Evolutionary conservation across 2,113 vertebrate genomes (phyloP).

Genomic region (Pseudois nayaur): DNA sequence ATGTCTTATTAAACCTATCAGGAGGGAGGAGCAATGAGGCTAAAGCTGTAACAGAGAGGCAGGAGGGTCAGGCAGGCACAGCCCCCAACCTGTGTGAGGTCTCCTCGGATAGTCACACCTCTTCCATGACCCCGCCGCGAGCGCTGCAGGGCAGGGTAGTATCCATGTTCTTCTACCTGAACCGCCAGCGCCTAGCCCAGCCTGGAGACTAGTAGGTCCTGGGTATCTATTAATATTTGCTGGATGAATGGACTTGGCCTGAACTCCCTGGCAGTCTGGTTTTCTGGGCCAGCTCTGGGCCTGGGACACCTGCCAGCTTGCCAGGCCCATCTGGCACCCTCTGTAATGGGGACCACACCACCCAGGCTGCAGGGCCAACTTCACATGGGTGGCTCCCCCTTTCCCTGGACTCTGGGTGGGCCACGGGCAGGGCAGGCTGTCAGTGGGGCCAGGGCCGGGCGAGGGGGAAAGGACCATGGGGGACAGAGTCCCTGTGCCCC

Average conservation of each 20-base stretch:
- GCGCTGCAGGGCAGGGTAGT: not conserved
- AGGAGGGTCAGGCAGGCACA: not conserved
- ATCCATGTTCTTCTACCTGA: not conserved
- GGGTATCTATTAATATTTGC: not conserved
- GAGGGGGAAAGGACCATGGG: not conserved
- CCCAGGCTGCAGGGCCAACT: not conserved
- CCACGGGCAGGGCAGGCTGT: not conserved
- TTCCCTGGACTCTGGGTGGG: not conserved
- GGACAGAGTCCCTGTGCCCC: not conserved
- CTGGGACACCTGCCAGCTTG: conserved; percentile 19
- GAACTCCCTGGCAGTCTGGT: not conserved
- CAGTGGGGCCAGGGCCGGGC: not conserved
- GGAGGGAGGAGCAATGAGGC: not conserved
- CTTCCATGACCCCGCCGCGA: fast-evolving
- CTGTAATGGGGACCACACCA: not conserved
- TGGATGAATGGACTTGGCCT: not conserved
- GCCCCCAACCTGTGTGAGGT: not conserved
- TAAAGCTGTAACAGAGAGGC: not conserved
- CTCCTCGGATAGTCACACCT: not conserved
- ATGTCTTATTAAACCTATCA: not conserved
- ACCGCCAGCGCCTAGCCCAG: not conserved
- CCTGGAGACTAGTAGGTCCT: not conserved
- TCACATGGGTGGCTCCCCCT: fast-evolving
- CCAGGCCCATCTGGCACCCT: not conserved
- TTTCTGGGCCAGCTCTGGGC: not conserved